These are phyloP conservation scores for Drosophila eohydei DNA, from an alignment of 2,888 invertebrate genomes.

Conservation along the genomic window DNA sequence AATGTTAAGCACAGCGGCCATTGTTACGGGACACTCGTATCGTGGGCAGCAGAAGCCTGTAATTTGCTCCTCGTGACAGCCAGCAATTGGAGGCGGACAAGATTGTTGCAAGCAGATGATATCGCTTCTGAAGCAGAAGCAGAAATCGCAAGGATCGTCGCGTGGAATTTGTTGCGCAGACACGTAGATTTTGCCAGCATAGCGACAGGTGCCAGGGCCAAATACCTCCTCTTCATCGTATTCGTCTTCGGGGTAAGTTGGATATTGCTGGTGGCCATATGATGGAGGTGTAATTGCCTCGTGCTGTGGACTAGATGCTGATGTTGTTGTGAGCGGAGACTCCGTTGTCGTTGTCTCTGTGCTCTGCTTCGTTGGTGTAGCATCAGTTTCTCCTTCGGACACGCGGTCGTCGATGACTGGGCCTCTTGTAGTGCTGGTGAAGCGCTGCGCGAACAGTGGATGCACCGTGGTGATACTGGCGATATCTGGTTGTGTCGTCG, in stretches of 20 bases:
- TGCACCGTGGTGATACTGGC: conserved; percentile 65
- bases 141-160: conserved; percentile 97
- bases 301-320: conserved; percentile 67
- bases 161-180: conserved; percentile 97
- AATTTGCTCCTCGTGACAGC: conserved; percentile 96
- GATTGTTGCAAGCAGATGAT: conserved; percentile 98
- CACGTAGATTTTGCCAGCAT: conserved; percentile 96
- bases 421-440: conserved; percentile 55
- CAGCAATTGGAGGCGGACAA: conserved; percentile 96
- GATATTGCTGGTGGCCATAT: conserved; percentile 81
- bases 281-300: conserved; percentile 75
- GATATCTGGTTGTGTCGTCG: conserved; percentile 50
- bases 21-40: conserved; percentile 96
- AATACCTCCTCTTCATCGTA: conserved; percentile 92
- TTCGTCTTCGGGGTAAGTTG: conserved; percentile 86
- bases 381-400: conserved; percentile 46
- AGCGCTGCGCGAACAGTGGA: conserved; percentile 72
- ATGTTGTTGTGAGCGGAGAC: conserved; percentile 61
- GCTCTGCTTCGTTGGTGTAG: conserved; percentile 42
- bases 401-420: conserved; percentile 60
- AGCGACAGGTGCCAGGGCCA: conserved; percentile 95
- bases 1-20: conserved; percentile 92
- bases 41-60: conserved; percentile 97
- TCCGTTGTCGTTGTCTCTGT: conserved; percentile 57
- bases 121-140: conserved; percentile 98